Base-by-base conservation (phyloP, 2,888 invertebrate genomes). In the Callinectes sapidus region DNA sequence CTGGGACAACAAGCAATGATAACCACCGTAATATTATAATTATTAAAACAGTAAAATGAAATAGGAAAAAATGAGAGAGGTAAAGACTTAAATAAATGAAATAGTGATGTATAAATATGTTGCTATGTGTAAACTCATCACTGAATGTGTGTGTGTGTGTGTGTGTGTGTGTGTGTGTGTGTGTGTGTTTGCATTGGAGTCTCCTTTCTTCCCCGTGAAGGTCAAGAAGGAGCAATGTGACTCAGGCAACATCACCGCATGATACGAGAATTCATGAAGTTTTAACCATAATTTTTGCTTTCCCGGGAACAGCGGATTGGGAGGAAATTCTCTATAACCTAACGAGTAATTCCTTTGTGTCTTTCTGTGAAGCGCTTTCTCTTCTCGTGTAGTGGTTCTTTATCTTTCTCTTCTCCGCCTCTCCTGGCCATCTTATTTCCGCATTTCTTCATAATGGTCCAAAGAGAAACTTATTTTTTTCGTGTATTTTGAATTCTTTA, bases 111-210 rank as follows among this genome's bases (percentile, higher is more conserved):
- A 48, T 8, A 8, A 48, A 48, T 48, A 48, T 3, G 61, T 61
- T 2, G 18, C 5, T 23, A 32, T 32, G 35, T 32, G 1, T 85
- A 3, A 28, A 85, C 23, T 18, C 3, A 42, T 2, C 32, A 35
- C 32, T 39, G 86, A n/a, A 32, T 35, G 35, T 86, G 86, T 86
- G 86, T 86, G 86, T 86, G 86, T 86, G 86, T 86, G 42, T 86
- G 86, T 86, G 86, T 86, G 86, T 86, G 86, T 85, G 85, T 85
- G 85, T 85, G 85, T 85, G 85, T 85, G 85, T 86, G 42, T 86
- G 86, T 86, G 86, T 86, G 86, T 86, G 86, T 86, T 1, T 86
- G 39, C 0, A 14, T 86, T 5, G 10, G 16, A n/a, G 71, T 28
- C 71, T 71, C 28, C n/a, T 71, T 3, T 2, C 28, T 71, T 10